Base-by-base conservation (phyloP, 30 jellyfish, hydroid and myxozoan genomes). In the Chironex yamaguchii region DNA sequence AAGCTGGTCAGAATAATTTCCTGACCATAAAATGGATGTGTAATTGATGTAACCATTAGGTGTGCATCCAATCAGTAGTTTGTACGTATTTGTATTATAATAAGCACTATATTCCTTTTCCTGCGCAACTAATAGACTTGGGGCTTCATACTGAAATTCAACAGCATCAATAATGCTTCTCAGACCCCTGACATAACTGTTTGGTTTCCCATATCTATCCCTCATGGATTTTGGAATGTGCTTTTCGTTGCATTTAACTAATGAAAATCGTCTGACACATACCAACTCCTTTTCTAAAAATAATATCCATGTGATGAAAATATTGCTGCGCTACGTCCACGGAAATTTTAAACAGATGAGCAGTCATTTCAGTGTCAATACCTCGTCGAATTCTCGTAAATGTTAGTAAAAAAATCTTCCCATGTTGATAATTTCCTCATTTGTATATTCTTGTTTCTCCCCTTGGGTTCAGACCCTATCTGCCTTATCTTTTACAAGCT, bases 321-420 rank as follows among this genome's bases (percentile, higher is more conserved):
- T 30, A 49, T 74, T 49, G 53, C 87, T 74, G 1, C n/a, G 87
- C 76, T 32, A 74, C 50, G 2, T 14, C 24, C 0, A 26, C 52
- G 0, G 87, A 74, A 0, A 49, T 49, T 0, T 75, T 75, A 74
- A 74, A 51, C 0, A 74, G 76, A 74, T 74, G 54, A 74, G 76
- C 87, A 36, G 23, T 74, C 75, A 74, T 74, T 25, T 74, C 28
- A 49, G 1, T 74, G 50, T 74, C 87, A 1, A 68, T 52, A 20
- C 79, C 89, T 22, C 79, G 32, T 27, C 79, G 64, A 29, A 23
- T 52, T 76, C 89, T 36, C 30, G 26, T 0, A 20, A 51, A 20
- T 26, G 89, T 52, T 1, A 76, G 79, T 49, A 76, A 52, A 22
- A n/a, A 51, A 53, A 24, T 76, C 89, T 30, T 76, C 89, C 89